Conservation (phyloP, 2,888 invertebrate genomes). For the Halictus quadricinctus region DNA sequence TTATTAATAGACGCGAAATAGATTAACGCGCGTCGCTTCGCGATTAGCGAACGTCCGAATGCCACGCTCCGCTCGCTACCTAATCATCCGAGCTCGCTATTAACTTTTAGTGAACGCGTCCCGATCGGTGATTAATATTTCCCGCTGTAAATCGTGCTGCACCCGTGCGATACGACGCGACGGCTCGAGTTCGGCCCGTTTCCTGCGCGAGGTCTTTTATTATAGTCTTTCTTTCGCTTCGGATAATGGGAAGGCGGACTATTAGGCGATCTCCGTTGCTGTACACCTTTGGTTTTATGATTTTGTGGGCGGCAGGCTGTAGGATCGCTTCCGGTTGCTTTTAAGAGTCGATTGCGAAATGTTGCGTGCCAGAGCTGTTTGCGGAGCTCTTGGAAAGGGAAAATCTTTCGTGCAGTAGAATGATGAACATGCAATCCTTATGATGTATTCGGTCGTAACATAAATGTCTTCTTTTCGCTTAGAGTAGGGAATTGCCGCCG, state of each 20-base stretch:
- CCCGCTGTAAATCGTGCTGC: not conserved
- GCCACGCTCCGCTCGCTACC: not conserved
- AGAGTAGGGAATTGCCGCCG: too few relatives aligned
- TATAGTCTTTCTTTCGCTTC: not conserved
- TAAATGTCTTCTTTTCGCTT: too few relatives aligned
- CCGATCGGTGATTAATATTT: not conserved
- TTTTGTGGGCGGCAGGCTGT: not conserved
- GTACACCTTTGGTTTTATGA: not conserved
- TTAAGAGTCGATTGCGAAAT: not conserved
- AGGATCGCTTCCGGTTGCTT: not conserved
- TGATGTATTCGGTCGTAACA: too few relatives aligned
- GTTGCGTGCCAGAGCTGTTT: not conserved
- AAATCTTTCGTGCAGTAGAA: not conserved
- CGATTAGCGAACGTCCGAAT: constrained; percentile 28
- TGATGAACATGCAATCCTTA: too few relatives aligned
- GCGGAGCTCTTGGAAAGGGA: not conserved
- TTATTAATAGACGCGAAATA: constrained; percentile 44
- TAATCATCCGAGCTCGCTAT: constrained; percentile 23
- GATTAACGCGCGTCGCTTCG: constrained; percentile 27
- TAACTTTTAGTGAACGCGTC: constrained; percentile 27
- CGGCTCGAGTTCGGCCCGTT: not conserved
- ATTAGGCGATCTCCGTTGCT: not conserved
- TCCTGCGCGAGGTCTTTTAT: not conserved
- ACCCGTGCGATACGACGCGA: not conserved
- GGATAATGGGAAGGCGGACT: not conserved